These are phyloP conservation scores for Drosophila nikananu DNA, from an alignment of 1,140 invertebrate genomes.

Conservation along the genomic window DNA sequence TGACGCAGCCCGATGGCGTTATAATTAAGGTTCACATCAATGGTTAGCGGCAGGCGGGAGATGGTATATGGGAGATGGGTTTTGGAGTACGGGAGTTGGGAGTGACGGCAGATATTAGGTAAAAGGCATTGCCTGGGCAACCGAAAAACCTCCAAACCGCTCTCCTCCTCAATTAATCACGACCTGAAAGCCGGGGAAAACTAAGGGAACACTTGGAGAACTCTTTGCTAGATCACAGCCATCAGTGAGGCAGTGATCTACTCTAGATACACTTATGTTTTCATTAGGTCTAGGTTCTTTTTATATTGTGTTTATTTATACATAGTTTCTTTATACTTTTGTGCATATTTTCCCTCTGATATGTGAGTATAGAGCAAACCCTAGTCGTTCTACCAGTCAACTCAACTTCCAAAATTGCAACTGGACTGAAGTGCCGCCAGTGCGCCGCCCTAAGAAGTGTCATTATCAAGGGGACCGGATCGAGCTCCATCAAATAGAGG, in stretches of 20 bases:
- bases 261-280: not conserved
- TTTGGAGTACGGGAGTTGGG: conserved; percentile 32
- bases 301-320: not conserved
- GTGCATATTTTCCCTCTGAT: not conserved
- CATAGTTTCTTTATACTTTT: not conserved
- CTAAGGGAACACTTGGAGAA: conserved; percentile 7
- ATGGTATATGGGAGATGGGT: conserved; percentile 23
- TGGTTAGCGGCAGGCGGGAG: conserved; percentile 24
- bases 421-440: conserved; percentile 10
- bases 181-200: conserved; percentile 40
- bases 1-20: conserved; percentile 77
- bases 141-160: conserved; percentile 17
- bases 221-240: conserved; percentile 18
- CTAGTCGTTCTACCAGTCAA: not conserved
- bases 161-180: conserved; percentile 67
- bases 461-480: conserved; percentile 27
- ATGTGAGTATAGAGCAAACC: not conserved
- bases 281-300: rapidly evolving
- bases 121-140: conserved; percentile 35
- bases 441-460: conserved; percentile 14
- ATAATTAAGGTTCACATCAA: conserved; percentile 77
- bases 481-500: conserved; percentile 18
- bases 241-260: not conserved
- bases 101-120: conserved; percentile 51
- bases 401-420: conserved; percentile 1